Percentiles rank a stretch among this genome's conserved stretches.
phyloP scores from a whole-genome alignment of 2,113 vertebrate genomes.

The Marmota flaviventris region DNA sequence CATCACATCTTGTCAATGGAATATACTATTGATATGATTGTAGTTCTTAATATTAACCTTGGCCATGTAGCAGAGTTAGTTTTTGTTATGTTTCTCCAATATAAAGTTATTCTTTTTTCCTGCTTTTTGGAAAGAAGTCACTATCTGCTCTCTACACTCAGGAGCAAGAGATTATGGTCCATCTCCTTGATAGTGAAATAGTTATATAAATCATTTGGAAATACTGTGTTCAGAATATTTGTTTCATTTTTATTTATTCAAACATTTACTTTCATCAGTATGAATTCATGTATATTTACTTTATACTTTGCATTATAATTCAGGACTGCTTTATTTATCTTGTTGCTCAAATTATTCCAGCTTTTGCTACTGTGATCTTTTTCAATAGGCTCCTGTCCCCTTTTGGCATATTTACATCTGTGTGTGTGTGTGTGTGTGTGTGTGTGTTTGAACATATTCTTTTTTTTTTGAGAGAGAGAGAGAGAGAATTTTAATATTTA shows the following conservation, averaged over 20 bases:
- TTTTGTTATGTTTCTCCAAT: conserved; percentile 15
- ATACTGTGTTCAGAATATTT: not conserved
- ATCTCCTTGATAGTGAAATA: not conserved
- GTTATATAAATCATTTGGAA: not conserved
- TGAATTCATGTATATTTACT: not conserved
- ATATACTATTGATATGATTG: not conserved
- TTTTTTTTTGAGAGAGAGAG: not conserved
- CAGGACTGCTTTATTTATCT: not conserved
- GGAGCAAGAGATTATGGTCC: not conserved
- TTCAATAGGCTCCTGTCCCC: not conserved
- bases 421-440: not conserved
- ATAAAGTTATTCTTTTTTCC: not conserved
- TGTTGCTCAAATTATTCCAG: not conserved
- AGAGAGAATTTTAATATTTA: too few relatives aligned
- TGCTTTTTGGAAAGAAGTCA: not conserved
- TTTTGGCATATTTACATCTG: not conserved
- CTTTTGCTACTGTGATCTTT: not conserved
- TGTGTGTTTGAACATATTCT: not conserved
- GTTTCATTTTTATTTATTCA: not conserved
- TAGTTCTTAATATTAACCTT: not conserved
- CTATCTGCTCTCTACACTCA: not conserved
- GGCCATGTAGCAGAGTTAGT: not conserved
- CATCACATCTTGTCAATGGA: not conserved
- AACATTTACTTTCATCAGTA: not conserved
- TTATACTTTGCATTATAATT: not conserved